phyloP scores from a whole-genome alignment of 2,888 invertebrate species.

The Molorchus minor region DNA sequence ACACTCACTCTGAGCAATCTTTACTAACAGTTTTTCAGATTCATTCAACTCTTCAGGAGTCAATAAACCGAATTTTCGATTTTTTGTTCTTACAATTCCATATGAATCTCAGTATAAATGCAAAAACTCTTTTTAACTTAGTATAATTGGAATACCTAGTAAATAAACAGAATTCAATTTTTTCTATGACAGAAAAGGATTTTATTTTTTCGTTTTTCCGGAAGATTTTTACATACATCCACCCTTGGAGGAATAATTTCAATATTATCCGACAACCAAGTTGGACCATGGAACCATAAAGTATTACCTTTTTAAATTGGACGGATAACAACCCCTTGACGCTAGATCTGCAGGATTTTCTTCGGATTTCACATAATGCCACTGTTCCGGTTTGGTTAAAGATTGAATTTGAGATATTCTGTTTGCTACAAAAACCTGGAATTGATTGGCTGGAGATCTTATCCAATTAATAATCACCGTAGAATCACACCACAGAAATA shows the following conservation, averaged over 20 bases:
- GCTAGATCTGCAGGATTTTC: slow-evolving; percentile 21
- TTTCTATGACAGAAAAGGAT: not conserved
- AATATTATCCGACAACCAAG: not conserved
- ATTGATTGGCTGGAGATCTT: not conserved
- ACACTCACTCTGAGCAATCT: not conserved
- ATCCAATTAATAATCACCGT: slow-evolving; percentile 14
- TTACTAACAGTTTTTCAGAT: not conserved
- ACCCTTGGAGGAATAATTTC: too few relatives aligned
- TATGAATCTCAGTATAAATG: not conserved
- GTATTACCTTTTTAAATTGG: not conserved
- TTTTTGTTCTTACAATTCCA: not conserved
- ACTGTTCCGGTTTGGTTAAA: slow-evolving; percentile 2
- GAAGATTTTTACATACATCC: too few relatives aligned
- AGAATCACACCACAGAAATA: slow-evolving; percentile 16
- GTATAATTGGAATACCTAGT: not conserved
- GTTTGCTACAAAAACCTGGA: slow-evolving; percentile 15
- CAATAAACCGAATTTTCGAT: not conserved
- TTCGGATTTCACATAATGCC: slow-evolving; percentile 12
- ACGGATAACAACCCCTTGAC: slow-evolving; percentile 5
- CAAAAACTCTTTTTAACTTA: not conserved
- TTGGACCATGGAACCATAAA: slow-evolving; percentile 3
- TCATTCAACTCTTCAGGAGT: not conserved
- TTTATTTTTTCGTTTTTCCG: too few relatives aligned
- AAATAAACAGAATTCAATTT: not conserved
- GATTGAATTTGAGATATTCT: slow-evolving; percentile 12